Evolutionary conservation across 2,797 vertebrate genomes (phyloP).

Genomic region (Spinus olivaceus): DNA sequence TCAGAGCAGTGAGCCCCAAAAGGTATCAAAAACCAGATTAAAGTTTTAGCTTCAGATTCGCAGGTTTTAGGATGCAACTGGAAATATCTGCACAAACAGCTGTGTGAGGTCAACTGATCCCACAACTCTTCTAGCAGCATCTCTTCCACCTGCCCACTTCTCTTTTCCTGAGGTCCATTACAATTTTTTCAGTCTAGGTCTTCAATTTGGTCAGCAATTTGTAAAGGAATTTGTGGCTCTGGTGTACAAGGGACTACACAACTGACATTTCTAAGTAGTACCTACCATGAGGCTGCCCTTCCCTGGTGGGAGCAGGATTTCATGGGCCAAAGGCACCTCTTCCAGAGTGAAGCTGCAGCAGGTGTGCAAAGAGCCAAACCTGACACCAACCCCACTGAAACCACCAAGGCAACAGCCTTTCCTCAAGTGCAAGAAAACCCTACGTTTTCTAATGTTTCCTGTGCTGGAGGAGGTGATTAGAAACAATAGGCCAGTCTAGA

Average conservation of each 20-base stretch:
- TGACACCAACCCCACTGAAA: background rate
- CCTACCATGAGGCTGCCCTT: rapidly evolving
- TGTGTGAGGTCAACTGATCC: background rate
- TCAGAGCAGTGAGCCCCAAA: background rate
- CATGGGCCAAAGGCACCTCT: background rate
- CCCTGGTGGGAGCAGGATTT: background rate
- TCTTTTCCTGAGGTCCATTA: background rate
- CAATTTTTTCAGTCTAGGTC: background rate
- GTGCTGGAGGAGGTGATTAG: background rate
- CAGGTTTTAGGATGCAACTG: background rate
- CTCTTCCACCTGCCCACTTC: background rate
- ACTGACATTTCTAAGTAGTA: background rate
- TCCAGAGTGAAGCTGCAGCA: background rate
- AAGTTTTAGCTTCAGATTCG: background rate
- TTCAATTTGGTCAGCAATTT: background rate
- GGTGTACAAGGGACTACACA: background rate
- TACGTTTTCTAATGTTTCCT: background rate
- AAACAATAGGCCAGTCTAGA: background rate
- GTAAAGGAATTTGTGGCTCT: background rate
- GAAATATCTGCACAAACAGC: background rate
- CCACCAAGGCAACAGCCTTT: background rate
- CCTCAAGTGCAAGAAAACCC: background rate
- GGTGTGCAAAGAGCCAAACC: rapidly evolving
- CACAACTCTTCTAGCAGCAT: background rate
- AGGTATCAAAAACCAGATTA: background rate